Evolutionary conservation across 2,113 vertebrate genomes (phyloP).

Genomic region (Hystrix cristata): DNA sequence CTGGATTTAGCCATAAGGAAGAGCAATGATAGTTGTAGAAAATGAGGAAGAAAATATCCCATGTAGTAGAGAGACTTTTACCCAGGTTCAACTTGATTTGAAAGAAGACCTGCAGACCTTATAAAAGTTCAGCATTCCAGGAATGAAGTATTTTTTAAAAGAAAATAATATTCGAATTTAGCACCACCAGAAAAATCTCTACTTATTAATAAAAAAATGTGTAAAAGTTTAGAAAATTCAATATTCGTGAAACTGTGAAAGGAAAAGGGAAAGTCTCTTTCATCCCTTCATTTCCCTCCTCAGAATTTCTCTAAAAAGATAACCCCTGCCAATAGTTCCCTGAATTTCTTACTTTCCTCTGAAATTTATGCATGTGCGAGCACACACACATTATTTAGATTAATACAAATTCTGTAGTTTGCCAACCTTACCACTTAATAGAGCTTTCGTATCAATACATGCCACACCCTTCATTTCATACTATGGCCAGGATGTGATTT

Average conservation of each 20-base stretch:
- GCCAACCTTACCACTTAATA: background rate
- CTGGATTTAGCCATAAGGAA: background rate
- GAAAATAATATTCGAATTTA: constrained; percentile 1
- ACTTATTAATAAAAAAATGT: constrained; percentile 7
- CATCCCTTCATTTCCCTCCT: background rate
- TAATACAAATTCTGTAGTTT: background rate
- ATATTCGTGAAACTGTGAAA: background rate
- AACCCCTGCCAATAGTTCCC: background rate
- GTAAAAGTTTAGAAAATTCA: background rate
- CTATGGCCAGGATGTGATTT: background rate
- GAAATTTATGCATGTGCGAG: background rate
- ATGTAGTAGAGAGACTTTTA: background rate
- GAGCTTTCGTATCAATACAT: background rate
- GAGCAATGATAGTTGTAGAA: background rate
- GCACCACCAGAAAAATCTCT: constrained; percentile 36
- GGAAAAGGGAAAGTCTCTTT: background rate
- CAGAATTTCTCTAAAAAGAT: background rate
- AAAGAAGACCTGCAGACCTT: constrained; percentile 33
- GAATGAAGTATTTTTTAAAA: constrained; percentile 38
- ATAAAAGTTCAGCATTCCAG: background rate
- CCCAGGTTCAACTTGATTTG: background rate
- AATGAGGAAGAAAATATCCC: background rate
- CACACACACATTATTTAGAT: background rate
- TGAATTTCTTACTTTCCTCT: background rate
- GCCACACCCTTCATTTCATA: background rate